Evolutionary conservation across 1,140 invertebrate species (phyloP), one percentile per base, ranked within the genome.

Genomic region (Aethina tumida): DNA sequence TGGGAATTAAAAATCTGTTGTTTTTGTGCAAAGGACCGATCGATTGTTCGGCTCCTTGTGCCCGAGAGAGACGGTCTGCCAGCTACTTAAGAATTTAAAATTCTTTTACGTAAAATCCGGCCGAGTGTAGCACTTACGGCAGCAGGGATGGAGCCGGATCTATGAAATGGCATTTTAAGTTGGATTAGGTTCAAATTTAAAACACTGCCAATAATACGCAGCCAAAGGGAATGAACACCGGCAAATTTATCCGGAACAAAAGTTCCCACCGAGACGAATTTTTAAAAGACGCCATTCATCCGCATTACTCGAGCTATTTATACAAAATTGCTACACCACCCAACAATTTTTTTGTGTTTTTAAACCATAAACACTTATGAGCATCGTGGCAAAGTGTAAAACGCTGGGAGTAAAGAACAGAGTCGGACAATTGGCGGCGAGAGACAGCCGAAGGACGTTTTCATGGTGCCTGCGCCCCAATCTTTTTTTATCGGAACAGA

Each of bases 141-240:
- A 30, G 28, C 29, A 25, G 50, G n/a, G 55, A 45, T 46, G 50
- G 51, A 52, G 49, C 45, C 46, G 56, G 59, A 60, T 60, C 56
- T 59, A 59, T 60, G 55, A 62, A 62, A 62, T 62, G 59, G 59
- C 58, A 62, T 62, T 62, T 62, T 62, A 62, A 62, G 59, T 62
- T 60, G 59, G 58, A 60, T 62, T 60, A 59, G 55, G 53, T 56
- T 59, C 53, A 54, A 53, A 56, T 56, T 55, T 59, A 58, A 59
- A 59, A 60, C 52, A 55, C 47, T 52, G 51, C 53, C 54, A 58
- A 58, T 58, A 58, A 58, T 55, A 55, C 55, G 45, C 52, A 50
- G 50, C 44, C 50, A 47, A 50, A 49, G 43, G 50, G 50, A 52
- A 52, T 50, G 50, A 52, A 52, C 40, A 52, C 50, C 47, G 37